phyloP scores from a whole-genome alignment of 2,888 invertebrate species.

The Sminthurides aquaticus region DNA sequence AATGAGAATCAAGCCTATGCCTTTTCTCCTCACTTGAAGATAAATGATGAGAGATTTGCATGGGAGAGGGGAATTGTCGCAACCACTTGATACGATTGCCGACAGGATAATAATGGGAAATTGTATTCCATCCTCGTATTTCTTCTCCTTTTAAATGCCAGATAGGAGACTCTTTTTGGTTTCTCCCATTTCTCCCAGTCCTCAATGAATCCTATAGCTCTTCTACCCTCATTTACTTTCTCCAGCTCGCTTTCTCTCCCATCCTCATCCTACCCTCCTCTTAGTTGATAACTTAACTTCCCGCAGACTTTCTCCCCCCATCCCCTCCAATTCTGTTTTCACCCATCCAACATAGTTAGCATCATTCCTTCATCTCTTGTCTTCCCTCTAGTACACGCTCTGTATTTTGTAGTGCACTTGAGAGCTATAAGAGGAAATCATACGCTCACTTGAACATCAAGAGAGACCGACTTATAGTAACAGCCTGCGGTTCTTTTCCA shows the following conservation, averaged over 20 bases:
- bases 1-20: conserved; percentile 5
- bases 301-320: too few relatives aligned
- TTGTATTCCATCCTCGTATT: neutral
- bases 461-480: neutral
- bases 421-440: neutral
- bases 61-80: conserved; percentile 2
- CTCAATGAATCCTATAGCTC: too few relatives aligned
- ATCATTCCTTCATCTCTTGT: neutral
- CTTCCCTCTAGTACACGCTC: neutral
- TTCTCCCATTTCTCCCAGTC: neutral
- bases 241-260: neutral
- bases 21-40: neutral
- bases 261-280: too few relatives aligned
- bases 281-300: too few relatives aligned
- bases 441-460: neutral
- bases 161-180: neutral
- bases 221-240: too few relatives aligned
- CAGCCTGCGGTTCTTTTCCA: neutral
- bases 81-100: neutral
- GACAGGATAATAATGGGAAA: neutral
- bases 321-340: too few relatives aligned
- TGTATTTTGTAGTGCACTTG: neutral
- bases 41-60: conserved; percentile 8
- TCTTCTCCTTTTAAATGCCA: neutral
- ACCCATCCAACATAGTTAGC: neutral